Conservation (phyloP, 2,888 invertebrate genomes). For the Melanophora roralis region DNA sequence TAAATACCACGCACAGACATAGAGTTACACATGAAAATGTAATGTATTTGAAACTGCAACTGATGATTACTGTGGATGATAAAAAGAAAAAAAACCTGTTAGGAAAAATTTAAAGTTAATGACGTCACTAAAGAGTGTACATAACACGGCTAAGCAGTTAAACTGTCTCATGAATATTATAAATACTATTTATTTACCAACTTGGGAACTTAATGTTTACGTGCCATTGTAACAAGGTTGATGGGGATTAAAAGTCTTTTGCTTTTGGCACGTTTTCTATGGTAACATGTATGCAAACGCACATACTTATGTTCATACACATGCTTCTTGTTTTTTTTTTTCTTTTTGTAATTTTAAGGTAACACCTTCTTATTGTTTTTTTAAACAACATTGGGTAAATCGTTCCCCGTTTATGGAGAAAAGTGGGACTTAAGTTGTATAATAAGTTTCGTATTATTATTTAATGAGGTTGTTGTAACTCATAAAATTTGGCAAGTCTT, state of each 20-base stretch:
- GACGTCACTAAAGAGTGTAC: conserved; percentile 33
- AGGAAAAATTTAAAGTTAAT: conserved; percentile 22
- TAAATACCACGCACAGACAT: neutral
- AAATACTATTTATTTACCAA: neutral
- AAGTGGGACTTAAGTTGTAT: conserved; percentile 49
- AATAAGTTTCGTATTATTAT: conserved; percentile 13
- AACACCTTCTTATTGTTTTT: too few relatives aligned
- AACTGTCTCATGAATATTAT: conserved; percentile 16
- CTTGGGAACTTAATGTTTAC: neutral
- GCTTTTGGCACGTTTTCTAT: conserved; percentile 70
- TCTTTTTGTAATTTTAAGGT: too few relatives aligned
- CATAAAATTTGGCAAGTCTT: conserved; percentile 39
- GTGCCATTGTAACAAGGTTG: conserved; percentile 33
- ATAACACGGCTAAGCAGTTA: conserved; percentile 30
- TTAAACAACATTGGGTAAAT: conserved; percentile 57
- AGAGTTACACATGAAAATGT: neutral
- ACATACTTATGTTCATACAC: too few relatives aligned
- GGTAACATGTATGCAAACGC: conserved; percentile 60
- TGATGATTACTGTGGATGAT: conserved; percentile 50
- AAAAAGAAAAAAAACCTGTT: conserved; percentile 22
- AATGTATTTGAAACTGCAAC: conserved; percentile 3
- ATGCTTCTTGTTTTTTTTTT: too few relatives aligned
- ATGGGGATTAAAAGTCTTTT: neutral
- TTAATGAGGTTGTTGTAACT: conserved; percentile 8
- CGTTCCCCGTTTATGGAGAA: conserved; percentile 43